phyloP scores from a whole-genome alignment of 2,797 vertebrate genomes.

The Sternarchorhynchus goeldii region DNA sequence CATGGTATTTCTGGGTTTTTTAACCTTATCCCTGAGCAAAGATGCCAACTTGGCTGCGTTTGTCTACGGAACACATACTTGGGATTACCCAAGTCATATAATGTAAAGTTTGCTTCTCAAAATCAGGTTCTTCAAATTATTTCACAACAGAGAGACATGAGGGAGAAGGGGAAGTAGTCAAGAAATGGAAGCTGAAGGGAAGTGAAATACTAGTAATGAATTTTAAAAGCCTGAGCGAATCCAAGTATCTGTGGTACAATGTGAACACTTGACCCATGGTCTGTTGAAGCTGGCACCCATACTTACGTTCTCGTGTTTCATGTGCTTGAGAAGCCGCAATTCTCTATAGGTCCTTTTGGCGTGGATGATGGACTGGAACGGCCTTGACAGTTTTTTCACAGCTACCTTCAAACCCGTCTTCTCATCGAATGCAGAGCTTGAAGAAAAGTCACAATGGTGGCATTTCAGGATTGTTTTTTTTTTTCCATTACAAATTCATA shows the following conservation, averaged over 20 bases:
- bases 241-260: not conserved
- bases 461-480: not conserved
- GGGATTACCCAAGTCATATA: not conserved
- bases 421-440: constrained; percentile 86
- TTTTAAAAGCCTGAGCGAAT: not conserved
- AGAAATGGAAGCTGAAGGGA: constrained; percentile 14
- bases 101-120: too few relatives aligned
- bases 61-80: not conserved
- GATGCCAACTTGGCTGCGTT: not conserved
- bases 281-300: constrained; percentile 32
- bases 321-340: constrained; percentile 93
- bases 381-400: constrained; percentile 96
- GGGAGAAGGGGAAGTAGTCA: constrained; percentile 6
- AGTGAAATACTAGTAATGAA: not conserved
- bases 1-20: not conserved
- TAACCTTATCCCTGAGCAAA: not conserved
- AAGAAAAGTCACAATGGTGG: constrained; percentile 8
- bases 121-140: constrained; percentile 11
- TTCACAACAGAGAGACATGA: constrained; percentile 14
- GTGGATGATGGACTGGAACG: constrained; percentile 98
- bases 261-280: not conserved
- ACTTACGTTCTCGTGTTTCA: constrained; percentile 99
- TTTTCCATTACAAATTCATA: not conserved
- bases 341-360: constrained; percentile 97
- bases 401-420: constrained; percentile 85